These are phyloP conservation scores for Rhinichthys klamathensis DNA, from an alignment of 2,113 vertebrate genomes.

Conservation along the genomic window DNA sequence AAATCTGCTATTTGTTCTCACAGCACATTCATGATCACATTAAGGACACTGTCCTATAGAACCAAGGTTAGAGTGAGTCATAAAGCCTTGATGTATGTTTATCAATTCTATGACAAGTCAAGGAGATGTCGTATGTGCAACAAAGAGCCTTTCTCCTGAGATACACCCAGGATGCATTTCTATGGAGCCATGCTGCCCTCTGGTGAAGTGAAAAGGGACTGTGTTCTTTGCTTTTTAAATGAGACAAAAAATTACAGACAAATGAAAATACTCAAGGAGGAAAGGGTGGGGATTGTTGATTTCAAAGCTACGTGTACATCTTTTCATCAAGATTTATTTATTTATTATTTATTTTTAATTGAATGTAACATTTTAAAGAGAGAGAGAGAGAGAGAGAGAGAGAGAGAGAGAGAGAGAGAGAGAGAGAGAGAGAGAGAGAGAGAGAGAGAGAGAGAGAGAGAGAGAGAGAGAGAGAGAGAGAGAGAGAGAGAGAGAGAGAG, in stretches of 20 bases:
- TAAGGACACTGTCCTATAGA: slow-evolving; percentile 10
- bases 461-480: too few species aligned
- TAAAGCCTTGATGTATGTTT: slow-evolving; percentile 73
- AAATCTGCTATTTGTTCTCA: background rate
- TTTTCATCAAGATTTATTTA: background rate
- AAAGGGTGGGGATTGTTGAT: slow-evolving; percentile 49
- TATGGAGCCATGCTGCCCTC: slow-evolving; percentile 76
- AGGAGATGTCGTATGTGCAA: slow-evolving; percentile 6
- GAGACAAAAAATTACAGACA: background rate
- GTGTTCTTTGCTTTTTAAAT: background rate
- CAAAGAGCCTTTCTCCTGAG: slow-evolving; percentile 60
- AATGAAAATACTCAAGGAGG: background rate
- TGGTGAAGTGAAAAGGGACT: slow-evolving; percentile 60
- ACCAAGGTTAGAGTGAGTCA: slow-evolving; percentile 50
- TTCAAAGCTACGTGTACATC: background rate
- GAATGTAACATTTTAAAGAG: background rate
- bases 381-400: too few species aligned
- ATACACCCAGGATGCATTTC: background rate
- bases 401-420: too few species aligned
- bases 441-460: too few species aligned
- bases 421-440: too few species aligned
- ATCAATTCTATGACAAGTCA: slow-evolving; percentile 66
- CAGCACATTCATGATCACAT: background rate
- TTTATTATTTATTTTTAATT: background rate
- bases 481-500: too few species aligned